Evolutionary conservation across 2,888 invertebrate species (phyloP), one percentile per base, ranked within the genome.

Genomic region (Archaeoteleia sp.): DNA sequence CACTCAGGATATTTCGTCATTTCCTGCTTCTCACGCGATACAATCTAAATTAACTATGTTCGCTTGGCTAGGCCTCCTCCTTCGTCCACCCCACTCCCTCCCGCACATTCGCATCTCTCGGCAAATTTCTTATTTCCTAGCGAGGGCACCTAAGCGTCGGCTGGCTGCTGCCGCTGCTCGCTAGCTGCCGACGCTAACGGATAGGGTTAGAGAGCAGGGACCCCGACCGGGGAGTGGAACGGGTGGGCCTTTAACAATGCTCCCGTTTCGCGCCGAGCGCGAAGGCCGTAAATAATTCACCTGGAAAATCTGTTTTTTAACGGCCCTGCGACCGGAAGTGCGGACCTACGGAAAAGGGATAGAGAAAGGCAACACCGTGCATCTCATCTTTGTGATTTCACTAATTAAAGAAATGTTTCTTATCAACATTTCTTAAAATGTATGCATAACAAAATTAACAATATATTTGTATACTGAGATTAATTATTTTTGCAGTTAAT

Each of bases 21-120:
- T 85, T 85, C 85, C 85, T 85, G 85, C 84, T 85, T 85, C 85
- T 85, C 85, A 85, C 85, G 85, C 85, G 85, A 85, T 85, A 85
- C 85, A 85, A 85, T 85, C 85, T 85, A 85, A 85, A 85, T 85
- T 85, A 85, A 85, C 85, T 82, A 84, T 82, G 85, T 85, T 85
- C 83, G 84, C 85, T 83, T 78, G 82, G 84, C 81, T 84, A 84
- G 83, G 81, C 81, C 79, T 81, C 81, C 83, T 81, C 83, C 75
- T 48, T n/a, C 32, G 57, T 37, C 48, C 49, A 34, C 43, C 29
- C 61, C 51, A 54, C 49, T 74, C 75, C 72, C 82, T 73, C 77
- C 68, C 72, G 37, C 73, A 73, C 55, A 68, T 74, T 80, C 76
- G 79, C 81, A 80, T 82, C 82, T 82, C 77, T 72, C 74, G 78